These are phyloP conservation scores for Myxocyprinus asiaticus DNA, from an alignment of 2,113 vertebrate species.

Conservation along the genomic window DNA sequence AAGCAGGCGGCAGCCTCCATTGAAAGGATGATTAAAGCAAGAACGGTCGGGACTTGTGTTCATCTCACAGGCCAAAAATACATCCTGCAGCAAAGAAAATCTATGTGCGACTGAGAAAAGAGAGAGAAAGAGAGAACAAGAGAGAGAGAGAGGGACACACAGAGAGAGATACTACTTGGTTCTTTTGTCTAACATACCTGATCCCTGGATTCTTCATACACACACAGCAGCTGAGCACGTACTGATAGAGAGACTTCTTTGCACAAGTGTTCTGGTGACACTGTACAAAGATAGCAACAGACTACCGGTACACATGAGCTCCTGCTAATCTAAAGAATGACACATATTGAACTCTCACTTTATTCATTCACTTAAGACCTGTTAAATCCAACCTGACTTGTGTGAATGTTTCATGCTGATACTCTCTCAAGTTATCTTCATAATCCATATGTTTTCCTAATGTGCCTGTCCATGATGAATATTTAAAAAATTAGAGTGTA, in stretches of 20 bases:
- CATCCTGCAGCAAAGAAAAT: conserved; percentile 11
- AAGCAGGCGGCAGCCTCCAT: conserved; percentile 15
- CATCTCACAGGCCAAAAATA: conserved; percentile 37
- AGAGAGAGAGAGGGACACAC: conserved; percentile 6
- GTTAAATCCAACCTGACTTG: conserved; percentile 1
- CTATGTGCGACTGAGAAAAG: not conserved
- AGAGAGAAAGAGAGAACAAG: conserved; percentile 5
- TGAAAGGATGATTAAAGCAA: conserved; percentile 52
- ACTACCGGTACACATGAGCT: not conserved
- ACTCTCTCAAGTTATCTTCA: not conserved
- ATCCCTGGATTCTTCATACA: conserved; percentile 4
- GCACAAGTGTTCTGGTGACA: not conserved
- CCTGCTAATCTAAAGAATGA: not conserved
- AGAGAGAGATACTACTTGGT: not conserved
- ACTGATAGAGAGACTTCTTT: not conserved
- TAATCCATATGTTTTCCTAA: not conserved
- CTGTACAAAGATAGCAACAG: conserved; percentile 4
- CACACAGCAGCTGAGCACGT: not conserved
- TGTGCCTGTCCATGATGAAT: not conserved
- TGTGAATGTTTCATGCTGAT: conserved; percentile 4
- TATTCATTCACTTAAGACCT: conserved; percentile 4
- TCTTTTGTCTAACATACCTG: conserved; percentile 36
- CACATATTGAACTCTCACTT: not conserved
- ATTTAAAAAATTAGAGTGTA: no score
- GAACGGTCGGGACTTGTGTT: conserved; percentile 17